Conservation (phyloP, 1,140 invertebrate genomes). For the Drosophila tsacasi region DNA sequence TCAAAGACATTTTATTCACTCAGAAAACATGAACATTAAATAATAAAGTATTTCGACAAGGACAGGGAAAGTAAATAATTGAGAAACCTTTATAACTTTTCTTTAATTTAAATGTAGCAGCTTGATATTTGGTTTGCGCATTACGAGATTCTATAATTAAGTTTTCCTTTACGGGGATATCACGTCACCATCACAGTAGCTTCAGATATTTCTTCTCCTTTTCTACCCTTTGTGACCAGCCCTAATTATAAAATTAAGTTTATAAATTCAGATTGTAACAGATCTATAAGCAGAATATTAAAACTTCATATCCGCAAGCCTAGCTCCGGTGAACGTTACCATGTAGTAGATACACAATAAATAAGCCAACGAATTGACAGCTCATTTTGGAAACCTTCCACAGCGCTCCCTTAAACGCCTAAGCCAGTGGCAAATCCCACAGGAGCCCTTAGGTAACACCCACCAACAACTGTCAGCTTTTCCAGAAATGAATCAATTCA, state of each 20-base stretch:
- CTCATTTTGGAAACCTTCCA: conserved; percentile 23
- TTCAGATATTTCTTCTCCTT: too few relatives aligned
- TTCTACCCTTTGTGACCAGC: too few relatives aligned
- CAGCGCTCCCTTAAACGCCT: conserved; percentile 4
- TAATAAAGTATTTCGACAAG: not conserved
- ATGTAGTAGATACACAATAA: conserved; percentile 16
- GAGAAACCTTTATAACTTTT: not conserved
- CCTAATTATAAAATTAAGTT: not conserved
- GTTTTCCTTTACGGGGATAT: not conserved
- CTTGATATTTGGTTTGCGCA: not conserved
- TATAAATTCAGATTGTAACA: not conserved
- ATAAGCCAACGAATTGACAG: conserved; percentile 25
- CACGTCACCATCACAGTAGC: too few relatives aligned
- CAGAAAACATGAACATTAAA: not conserved
- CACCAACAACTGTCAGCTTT: conserved; percentile 50
- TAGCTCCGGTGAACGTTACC: not conserved
- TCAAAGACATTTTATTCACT: conserved; percentile 40
- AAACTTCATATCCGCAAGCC: not conserved
- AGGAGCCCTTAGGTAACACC: conserved; percentile 44
- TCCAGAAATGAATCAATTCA: conserved; percentile 49
- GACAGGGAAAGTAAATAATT: not conserved
- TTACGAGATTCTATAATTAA: not conserved
- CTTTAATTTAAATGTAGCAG: not conserved
- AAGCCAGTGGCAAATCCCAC: conserved; percentile 30
- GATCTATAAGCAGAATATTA: not conserved